phyloP scores from a whole-genome alignment of 2,113 vertebrate species.

The Sander lucioperca region DNA sequence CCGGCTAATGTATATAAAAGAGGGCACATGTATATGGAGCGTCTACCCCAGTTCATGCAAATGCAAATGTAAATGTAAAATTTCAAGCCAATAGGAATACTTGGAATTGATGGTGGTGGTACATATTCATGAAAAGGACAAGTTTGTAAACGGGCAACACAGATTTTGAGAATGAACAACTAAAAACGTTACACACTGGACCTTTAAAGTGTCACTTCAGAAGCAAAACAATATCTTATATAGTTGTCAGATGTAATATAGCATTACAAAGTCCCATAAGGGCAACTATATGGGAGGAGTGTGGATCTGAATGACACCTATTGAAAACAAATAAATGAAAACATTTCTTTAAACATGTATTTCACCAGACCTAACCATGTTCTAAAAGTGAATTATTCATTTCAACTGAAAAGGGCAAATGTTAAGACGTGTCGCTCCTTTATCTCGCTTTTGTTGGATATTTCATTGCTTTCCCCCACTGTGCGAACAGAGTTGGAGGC shows the following conservation, averaged over 20 bases:
- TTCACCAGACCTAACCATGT: not conserved
- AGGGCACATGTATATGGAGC: no score
- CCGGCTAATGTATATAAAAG: no score
- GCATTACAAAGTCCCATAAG: not conserved
- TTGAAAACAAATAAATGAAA: not conserved
- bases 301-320: not conserved
- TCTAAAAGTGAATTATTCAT: not conserved
- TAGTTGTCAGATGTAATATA: not conserved
- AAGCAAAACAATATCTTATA: not conserved
- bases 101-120: no score
- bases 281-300: not conserved
- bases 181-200: no score
- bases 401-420: not conserved
- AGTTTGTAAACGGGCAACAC: no score
- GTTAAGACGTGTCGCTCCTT: not conserved
- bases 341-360: not conserved
- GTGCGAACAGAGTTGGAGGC: slow-evolving; percentile 12
- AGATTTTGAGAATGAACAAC: no score
- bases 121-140: no score
- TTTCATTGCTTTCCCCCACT: not conserved
- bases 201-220: not conserved
- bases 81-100: no score
- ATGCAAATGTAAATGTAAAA: no score
- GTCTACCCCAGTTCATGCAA: no score
- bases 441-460: slow-evolving; percentile 7